Evolutionary conservation across 2,797 vertebrate genomes (phyloP).

Genomic region (Helostoma temminkii): DNA sequence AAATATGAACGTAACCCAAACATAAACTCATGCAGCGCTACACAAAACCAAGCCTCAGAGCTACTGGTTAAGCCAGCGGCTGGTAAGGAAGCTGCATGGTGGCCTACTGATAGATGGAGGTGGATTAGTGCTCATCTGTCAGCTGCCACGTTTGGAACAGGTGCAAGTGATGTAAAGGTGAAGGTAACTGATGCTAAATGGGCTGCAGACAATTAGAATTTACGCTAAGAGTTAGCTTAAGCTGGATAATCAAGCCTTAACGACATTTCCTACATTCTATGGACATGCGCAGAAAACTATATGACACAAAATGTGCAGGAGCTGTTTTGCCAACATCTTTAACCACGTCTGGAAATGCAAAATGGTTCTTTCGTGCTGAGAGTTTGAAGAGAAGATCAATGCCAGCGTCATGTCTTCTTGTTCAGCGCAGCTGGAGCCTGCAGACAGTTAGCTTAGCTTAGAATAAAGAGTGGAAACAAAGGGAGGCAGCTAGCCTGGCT

Average conservation of each 20-base stretch:
- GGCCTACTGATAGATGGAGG: conserved; percentile 20
- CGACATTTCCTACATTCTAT: too few species aligned
- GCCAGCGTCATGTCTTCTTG: neutral
- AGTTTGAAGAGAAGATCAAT: neutral
- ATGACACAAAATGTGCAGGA: neutral
- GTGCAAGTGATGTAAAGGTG: conserved; percentile 44
- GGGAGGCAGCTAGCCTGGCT: neutral
- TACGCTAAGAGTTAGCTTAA: conserved; percentile 40
- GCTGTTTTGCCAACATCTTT: neutral
- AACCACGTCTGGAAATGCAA: conserved; percentile 1
- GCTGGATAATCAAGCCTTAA: conserved; percentile 36
- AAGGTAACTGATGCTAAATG: conserved; percentile 39
- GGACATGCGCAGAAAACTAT: neutral
- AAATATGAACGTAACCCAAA: conserved; percentile 63
- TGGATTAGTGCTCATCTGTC: conserved; percentile 45
- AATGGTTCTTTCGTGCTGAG: neutral
- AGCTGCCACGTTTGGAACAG: conserved; percentile 32
- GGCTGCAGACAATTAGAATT: conserved; percentile 46
- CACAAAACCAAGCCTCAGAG: neutral
- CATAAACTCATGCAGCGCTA: conserved; percentile 13
- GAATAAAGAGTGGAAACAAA: neutral
- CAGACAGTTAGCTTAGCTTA: neutral
- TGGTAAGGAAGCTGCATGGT: conserved; percentile 27
- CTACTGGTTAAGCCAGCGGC: conserved; percentile 14
- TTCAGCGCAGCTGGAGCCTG: neutral